Evolutionary conservation across 2,113 vertebrate genomes (phyloP), one percentile per base, ranked within the genome.

Genomic region (Baryphthengus martii): DNA sequence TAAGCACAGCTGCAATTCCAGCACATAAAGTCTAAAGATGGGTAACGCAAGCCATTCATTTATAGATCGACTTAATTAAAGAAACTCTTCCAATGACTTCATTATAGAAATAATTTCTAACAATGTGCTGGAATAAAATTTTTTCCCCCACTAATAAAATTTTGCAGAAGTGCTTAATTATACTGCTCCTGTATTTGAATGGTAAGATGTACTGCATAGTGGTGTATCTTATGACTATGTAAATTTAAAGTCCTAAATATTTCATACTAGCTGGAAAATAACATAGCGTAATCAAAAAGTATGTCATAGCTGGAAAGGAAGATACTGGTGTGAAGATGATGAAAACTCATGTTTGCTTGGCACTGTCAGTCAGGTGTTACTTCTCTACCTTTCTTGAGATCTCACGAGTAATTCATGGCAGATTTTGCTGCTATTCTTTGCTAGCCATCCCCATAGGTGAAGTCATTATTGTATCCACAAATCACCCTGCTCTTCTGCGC

Each of bases 161-260:
- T 71, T 72, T 85, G 29, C 40, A 67, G n/a, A 76, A 67, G 47
- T 40, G 31, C 45, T 79, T 52, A 94, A 94, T 96, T 78, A 87
- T 26, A 55, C 18, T 70, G 89, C 39, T 93, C 72, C 67, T 83
- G 23, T 63, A 67, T 80, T 83, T 44, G 82, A 89, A 83, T 61
- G 65, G 21, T 26, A 78, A 90, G 65, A 84, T 26, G 73, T 33
- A 68, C 65, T 61, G 76, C 61, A 84, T 84, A 72, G 31, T 29
- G 29, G 31, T 4, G 3, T 70, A 52, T 87, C 92, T 93, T 89
- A 95, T 11, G 61, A 92, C 73, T 85, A 84, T 68, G 76, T 75
- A 93, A 94, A 97, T 96, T 65, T 82, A 92, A 81, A 94, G 44
- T 42, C 40, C 58, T 90, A 90, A 97, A 92, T 95, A 94, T 89